Evolutionary conservation across 2,888 invertebrate species (phyloP).

Genomic region (Leptura quadrifasciata): DNA sequence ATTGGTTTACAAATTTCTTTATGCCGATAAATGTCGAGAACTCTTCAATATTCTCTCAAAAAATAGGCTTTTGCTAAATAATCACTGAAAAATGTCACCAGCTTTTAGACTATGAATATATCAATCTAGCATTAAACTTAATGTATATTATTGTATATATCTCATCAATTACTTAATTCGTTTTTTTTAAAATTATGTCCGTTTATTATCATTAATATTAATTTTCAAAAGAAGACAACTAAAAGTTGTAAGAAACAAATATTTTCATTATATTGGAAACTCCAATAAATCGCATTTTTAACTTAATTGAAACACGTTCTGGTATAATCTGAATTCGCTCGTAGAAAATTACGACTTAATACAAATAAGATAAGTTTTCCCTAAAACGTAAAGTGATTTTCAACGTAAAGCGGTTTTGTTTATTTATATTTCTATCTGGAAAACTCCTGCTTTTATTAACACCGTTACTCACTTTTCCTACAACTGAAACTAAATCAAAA

Average conservation of each 20-base stretch:
- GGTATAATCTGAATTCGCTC: not conserved
- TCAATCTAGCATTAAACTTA: no score
- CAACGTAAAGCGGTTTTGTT: slow-evolving; percentile 1
- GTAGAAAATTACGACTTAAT: slow-evolving; percentile 1
- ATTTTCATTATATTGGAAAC: not conserved
- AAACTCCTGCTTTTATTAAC: slow-evolving; percentile 3
- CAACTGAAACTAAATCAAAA: slow-evolving; percentile 18
- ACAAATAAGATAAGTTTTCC: not conserved
- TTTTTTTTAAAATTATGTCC: no score
- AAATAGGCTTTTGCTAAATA: no score
- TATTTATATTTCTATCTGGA: slow-evolving; percentile 3
- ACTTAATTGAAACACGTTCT: not conserved
- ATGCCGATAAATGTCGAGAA: no score
- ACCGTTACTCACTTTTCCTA: not conserved
- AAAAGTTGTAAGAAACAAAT: not conserved
- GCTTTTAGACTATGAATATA: no score
- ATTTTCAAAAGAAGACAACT: not conserved
- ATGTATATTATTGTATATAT: no score
- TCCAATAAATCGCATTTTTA: not conserved
- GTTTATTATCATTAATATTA: no score
- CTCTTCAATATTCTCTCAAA: no score
- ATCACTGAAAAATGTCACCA: no score
- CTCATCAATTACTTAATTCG: no score
- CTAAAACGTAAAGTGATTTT: not conserved
- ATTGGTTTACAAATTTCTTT: no score